phyloP scores from a whole-genome alignment of 2,888 invertebrate species.

The Drosophila paranaensis region DNA sequence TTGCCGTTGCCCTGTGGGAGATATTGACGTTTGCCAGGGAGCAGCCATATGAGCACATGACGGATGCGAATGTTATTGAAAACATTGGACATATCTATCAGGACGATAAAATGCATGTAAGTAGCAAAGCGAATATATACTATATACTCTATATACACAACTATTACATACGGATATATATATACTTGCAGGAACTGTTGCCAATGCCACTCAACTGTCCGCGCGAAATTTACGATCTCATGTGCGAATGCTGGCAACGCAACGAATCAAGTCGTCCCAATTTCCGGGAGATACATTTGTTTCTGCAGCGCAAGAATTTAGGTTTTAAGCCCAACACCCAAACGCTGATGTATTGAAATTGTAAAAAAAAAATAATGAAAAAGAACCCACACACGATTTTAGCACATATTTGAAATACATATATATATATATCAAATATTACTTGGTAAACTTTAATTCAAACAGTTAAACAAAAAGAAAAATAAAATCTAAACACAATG shows the following conservation, averaged over 20 bases:
- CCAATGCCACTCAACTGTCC: constrained; percentile 91
- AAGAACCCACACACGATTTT: constrained; percentile 45
- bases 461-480: constrained; percentile 1
- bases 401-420: constrained; percentile 44
- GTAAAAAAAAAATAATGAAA: constrained; percentile 22
- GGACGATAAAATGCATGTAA: constrained; percentile 89
- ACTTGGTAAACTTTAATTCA: constrained; percentile 33
- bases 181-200: constrained; percentile 85
- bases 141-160: not conserved
- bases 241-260: constrained; percentile 94
- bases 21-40: constrained; percentile 92
- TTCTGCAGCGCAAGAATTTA: constrained; percentile 91
- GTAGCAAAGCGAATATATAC: constrained; percentile 64
- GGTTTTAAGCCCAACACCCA: constrained; percentile 85
- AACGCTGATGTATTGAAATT: constrained; percentile 74
- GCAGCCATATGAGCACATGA: constrained; percentile 92
- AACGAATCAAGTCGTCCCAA: constrained; percentile 91
- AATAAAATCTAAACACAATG: constrained; percentile 19
- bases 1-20: constrained; percentile 95
- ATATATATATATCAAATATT: constrained; percentile 39
- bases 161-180: not conserved
- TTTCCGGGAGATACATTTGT: constrained; percentile 94
- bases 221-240: constrained; percentile 93
- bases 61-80: constrained; percentile 92
- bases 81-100: constrained; percentile 92